phyloP scores from a whole-genome alignment of 2,113 vertebrate genomes.

The Muntiacus muntjak region DNA sequence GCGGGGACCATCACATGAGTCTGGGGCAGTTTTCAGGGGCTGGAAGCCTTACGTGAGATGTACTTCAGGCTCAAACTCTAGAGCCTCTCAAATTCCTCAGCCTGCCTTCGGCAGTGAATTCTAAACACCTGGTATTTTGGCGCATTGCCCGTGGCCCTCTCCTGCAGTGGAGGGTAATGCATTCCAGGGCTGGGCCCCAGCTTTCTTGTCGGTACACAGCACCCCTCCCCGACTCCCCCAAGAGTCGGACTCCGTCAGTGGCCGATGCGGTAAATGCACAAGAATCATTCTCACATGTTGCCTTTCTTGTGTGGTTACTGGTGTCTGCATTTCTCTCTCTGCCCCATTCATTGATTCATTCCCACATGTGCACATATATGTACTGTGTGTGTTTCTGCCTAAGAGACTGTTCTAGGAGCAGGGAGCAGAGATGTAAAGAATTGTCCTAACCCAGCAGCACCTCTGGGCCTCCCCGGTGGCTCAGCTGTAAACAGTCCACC shows the following conservation, averaged over 20 bases:
- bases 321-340: neutral
- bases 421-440: neutral
- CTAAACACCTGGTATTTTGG: neutral
- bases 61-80: neutral
- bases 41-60: neutral
- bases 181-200: neutral
- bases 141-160: neutral
- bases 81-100: neutral
- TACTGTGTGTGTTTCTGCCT: neutral
- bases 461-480: neutral
- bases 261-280: neutral
- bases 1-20: neutral
- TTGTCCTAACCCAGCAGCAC: neutral
- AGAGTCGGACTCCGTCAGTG: neutral
- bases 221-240: neutral
- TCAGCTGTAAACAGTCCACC: neutral
- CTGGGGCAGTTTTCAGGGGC: neutral
- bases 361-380: fast-evolving
- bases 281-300: neutral
- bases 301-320: neutral
- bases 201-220: neutral
- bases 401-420: neutral
- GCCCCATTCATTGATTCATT: neutral
- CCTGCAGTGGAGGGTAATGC: neutral
- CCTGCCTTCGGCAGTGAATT: neutral